Evolutionary conservation across 2,797 vertebrate genomes (phyloP).

Genomic region (Tinamus major): DNA sequence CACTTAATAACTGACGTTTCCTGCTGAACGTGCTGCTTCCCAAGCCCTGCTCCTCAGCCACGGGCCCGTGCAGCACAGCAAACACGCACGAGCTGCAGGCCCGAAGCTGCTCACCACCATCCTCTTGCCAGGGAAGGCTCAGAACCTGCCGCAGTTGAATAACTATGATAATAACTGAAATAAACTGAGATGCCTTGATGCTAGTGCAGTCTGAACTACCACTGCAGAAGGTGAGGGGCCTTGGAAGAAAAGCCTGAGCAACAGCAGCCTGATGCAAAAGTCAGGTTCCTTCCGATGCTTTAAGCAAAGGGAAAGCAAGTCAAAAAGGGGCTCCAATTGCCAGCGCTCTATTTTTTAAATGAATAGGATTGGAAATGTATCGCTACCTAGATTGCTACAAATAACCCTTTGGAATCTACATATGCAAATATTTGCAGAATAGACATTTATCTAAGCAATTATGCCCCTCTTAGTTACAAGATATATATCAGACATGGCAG

Average conservation of each 20-base stretch:
- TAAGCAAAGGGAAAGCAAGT: not conserved
- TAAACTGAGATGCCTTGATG: slow-evolving; percentile 4
- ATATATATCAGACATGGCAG: not conserved
- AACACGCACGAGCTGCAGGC: not conserved
- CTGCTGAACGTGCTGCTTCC: not conserved
- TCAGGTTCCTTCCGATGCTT: not conserved
- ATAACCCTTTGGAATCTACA: not conserved
- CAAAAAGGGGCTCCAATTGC: not conserved
- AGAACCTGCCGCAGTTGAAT: not conserved
- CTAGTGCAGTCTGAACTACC: not conserved
- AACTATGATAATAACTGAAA: slow-evolving; percentile 14
- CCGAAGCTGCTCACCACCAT: not conserved
- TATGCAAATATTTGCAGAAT: slow-evolving; percentile 11
- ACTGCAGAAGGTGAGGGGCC: not conserved
- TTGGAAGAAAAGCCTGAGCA: not conserved
- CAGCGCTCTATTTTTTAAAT: not conserved
- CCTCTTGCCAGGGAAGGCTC: not conserved
- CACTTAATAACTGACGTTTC: not conserved
- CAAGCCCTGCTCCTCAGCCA: not conserved
- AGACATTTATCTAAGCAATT: slow-evolving; percentile 24
- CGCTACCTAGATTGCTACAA: not conserved
- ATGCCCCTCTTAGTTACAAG: not conserved
- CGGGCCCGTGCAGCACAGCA: not conserved
- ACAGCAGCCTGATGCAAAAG: not conserved
- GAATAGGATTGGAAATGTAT: not conserved